Evolutionary conservation across 2,888 invertebrate genomes (phyloP), one percentile per base, ranked within the genome.

Genomic region (Eugnorisma glareosa): DNA sequence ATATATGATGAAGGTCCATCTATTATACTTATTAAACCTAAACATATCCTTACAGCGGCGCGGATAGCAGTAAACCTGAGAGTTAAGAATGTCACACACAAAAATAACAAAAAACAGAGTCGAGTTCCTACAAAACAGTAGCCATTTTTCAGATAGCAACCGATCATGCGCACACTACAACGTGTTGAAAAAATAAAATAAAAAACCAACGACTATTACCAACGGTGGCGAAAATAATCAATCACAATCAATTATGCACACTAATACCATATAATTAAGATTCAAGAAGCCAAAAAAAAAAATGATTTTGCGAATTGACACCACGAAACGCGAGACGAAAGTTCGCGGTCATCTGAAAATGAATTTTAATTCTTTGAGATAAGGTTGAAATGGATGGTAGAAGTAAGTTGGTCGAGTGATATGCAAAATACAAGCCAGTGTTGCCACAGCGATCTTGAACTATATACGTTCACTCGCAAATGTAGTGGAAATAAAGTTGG

Each of bases 401-500:
- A 63, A 37, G 48, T 78, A 67, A 80, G 69, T 75, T 75, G 81
- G 69, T 83, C 68, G 67, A 75, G 84, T 86, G 89, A 88, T 88
- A 88, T 89, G 88, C 89, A 88, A 88, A 88, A 88, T 88, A 81
- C 88, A 59, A 87, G 83, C 59, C 82, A 82, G 88, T 87, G 89
- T 88, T 88, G 81, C 88, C 84, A 88, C 78, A 88, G 84, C 88
- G 89, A 85, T 88, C 88, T 88, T 88, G 89, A 88, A 89, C 88
- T 88, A 88, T 88, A 88, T 88, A 88, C 88, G 82, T 88, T 88
- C 88, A 88, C 88, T 88, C 85, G 89, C 86, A 83, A 88, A 88
- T 88, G 89, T 89, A 89, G 89, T 89, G 86, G 88, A 88, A 88
- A 88, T 79, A 81, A 81, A 85, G 85, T 83, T 69, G 86, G 79